These are phyloP conservation scores for Erebia epiphron DNA, from an alignment of 2,888 invertebrate genomes.

Conservation along the genomic window DNA sequence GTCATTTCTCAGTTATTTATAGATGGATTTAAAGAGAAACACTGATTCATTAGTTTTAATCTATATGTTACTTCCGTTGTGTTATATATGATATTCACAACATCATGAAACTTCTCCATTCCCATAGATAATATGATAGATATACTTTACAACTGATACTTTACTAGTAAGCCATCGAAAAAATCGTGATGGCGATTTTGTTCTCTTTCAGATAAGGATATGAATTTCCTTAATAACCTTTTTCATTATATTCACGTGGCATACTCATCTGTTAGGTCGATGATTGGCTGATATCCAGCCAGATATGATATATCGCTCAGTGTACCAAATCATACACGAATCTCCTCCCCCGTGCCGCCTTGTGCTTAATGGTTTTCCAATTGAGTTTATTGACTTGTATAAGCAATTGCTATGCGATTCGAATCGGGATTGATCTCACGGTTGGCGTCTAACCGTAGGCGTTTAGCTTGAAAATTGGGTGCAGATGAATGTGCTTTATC, in stretches of 20 bases:
- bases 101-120: too few species aligned
- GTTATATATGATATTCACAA: too few species aligned
- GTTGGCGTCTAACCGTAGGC: neutral
- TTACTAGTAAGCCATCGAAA: neutral
- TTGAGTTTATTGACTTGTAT: conserved; percentile 19
- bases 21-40: too few species aligned
- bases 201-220: neutral
- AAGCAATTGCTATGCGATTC: conserved; percentile 15
- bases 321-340: conserved; percentile 17
- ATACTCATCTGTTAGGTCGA: conserved; percentile 16
- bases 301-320: conserved; percentile 18
- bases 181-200: neutral
- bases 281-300: conserved; percentile 14
- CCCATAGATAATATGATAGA: too few species aligned
- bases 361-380: conserved; percentile 16
- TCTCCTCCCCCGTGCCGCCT: neutral
- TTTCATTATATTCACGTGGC: conserved; percentile 2
- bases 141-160: too few species aligned
- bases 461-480: conserved; percentile 8
- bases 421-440: conserved; percentile 11
- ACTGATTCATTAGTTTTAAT: too few species aligned
- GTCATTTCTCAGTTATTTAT: too few species aligned
- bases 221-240: conserved; percentile 3
- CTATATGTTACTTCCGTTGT: too few species aligned
- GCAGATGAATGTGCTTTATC: neutral